phyloP scores from a whole-genome alignment of 2,888 invertebrate species.

The Mythimna vitellina region DNA sequence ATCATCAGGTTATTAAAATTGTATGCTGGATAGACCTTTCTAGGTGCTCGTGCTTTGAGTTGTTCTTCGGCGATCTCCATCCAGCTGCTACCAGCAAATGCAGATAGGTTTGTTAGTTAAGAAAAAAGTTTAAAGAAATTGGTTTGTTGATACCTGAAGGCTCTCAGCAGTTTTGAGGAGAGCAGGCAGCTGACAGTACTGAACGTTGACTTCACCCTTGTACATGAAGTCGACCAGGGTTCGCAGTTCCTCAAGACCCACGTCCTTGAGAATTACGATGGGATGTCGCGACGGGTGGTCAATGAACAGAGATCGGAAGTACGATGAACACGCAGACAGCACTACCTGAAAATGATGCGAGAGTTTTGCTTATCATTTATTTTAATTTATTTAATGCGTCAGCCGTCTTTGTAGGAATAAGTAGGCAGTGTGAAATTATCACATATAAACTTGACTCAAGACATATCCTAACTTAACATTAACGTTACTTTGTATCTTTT shows the following conservation, averaged over 20 bases:
- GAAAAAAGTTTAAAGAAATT: not conserved
- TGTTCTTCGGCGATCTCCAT: not conserved
- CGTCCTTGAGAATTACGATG: slow-evolving; percentile 98
- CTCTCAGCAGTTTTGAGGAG: slow-evolving; percentile 98
- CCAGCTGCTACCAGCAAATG: not conserved
- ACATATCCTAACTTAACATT: too few relatives aligned
- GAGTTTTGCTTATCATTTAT: slow-evolving; percentile 23
- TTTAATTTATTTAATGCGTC: not conserved
- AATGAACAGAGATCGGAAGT: slow-evolving; percentile 98
- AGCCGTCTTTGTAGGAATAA: not conserved
- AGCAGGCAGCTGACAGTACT: slow-evolving; percentile 97
- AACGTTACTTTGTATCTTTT: too few relatives aligned
- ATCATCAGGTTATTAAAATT: not conserved
- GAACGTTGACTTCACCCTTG: slow-evolving; percentile 98
- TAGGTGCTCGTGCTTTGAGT: not conserved
- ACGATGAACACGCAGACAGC: slow-evolving; percentile 98
- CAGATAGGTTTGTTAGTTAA: not conserved
- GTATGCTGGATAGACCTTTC: not conserved
- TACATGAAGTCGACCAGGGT: slow-evolving; percentile 99
- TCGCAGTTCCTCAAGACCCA: slow-evolving; percentile 96
- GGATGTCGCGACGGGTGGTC: slow-evolving; percentile 98
- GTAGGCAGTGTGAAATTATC: not conserved
- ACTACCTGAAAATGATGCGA: slow-evolving; percentile 92
- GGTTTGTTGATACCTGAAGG: slow-evolving; percentile 91
- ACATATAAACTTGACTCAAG: not conserved